phyloP scores from a whole-genome alignment of 2,888 invertebrate genomes.

The Slavum lentiscoides region DNA sequence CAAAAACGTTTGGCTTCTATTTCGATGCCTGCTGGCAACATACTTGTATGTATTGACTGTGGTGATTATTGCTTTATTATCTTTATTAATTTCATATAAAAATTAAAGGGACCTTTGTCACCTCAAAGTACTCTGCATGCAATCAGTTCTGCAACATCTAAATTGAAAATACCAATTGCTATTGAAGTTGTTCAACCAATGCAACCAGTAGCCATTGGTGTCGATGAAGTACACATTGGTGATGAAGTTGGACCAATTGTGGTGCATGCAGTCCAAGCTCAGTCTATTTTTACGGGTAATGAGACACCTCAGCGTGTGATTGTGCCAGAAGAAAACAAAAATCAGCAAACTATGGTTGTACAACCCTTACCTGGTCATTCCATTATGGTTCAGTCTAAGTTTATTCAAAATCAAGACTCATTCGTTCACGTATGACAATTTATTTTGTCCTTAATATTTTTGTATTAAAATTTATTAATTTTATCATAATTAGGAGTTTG shows the following conservation, averaged over 20 bases:
- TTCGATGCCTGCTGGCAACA: constrained; percentile 58
- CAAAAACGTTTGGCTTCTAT: constrained; percentile 70
- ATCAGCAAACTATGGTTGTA: constrained; percentile 40
- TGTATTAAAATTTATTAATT: not conserved
- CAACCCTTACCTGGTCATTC: constrained; percentile 49
- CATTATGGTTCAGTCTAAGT: constrained; percentile 44
- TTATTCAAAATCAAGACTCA: constrained; percentile 33
- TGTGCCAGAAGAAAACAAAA: constrained; percentile 35
- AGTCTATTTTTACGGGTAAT: constrained; percentile 34
- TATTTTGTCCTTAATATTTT: not conserved
- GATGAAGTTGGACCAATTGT: constrained; percentile 50
- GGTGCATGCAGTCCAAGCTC: constrained; percentile 47
- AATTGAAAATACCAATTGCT: constrained; percentile 44
- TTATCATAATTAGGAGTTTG: constrained; percentile 31
- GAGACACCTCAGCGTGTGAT: constrained; percentile 33
- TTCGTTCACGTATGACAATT: constrained; percentile 18
- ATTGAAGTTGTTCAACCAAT: constrained; percentile 51
- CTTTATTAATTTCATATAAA: not conserved
- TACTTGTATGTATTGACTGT: constrained; percentile 38
- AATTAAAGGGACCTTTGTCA: constrained; percentile 60
- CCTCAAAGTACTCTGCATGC: constrained; percentile 61
- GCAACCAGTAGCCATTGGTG: constrained; percentile 40
- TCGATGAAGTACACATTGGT: constrained; percentile 45
- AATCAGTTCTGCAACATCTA: constrained; percentile 48
- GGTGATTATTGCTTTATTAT: not conserved